phyloP scores from a whole-genome alignment of 2,888 invertebrate genomes.

The Catotricha subobsoleta region DNA sequence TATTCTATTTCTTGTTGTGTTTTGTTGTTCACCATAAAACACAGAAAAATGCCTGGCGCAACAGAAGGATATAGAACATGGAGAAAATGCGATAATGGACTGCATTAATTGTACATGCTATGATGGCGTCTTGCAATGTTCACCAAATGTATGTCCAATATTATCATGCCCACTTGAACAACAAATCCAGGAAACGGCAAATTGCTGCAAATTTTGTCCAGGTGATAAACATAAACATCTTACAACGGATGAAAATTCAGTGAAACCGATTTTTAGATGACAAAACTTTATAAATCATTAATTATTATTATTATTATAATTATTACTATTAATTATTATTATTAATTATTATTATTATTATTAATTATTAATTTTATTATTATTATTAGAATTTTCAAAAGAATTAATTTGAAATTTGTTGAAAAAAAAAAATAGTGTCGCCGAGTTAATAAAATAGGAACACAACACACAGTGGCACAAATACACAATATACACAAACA shows the following conservation, averaged over 20 bases:
- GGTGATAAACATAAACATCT: slow-evolving; percentile 33
- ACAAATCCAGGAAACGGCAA: slow-evolving; percentile 64
- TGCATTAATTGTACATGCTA: slow-evolving; percentile 70
- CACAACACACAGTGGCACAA: no score
- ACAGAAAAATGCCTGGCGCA: slow-evolving; percentile 53
- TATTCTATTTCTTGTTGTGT: slow-evolving; percentile 13
- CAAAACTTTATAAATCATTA: no score
- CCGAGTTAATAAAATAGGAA: no score
- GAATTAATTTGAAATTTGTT: no score
- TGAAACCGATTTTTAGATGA: slow-evolving; percentile 5
- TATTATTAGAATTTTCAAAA: no score
- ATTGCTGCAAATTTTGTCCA: slow-evolving; percentile 82
- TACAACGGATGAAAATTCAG: slow-evolving; percentile 3
- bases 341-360: no score
- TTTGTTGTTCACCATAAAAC: not conserved
- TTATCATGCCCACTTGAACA: slow-evolving; percentile 57
- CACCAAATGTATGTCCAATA: slow-evolving; percentile 54
- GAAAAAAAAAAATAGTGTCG: no score
- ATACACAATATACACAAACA: no score
- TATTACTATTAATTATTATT: no score
- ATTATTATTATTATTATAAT: no score
- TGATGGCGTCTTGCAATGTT: slow-evolving; percentile 66
- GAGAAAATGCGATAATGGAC: slow-evolving; percentile 49
- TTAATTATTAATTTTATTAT: no score
- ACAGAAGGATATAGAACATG: slow-evolving; percentile 59